Conservation (phyloP, 1,140 invertebrate species). For the Grapholita molesta region DNA sequence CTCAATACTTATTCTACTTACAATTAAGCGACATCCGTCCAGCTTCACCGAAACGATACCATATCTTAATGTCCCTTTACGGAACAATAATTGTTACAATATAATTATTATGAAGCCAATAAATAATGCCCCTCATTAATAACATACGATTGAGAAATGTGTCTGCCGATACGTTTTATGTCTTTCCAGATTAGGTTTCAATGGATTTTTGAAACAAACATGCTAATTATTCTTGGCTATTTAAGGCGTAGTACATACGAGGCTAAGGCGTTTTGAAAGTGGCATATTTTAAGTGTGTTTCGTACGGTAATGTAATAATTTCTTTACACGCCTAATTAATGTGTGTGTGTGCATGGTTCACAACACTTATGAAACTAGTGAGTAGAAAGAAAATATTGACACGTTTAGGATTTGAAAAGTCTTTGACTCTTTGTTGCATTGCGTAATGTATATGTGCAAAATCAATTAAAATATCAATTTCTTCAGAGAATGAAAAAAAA, state of each 20-base stretch:
- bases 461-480: too few species aligned
- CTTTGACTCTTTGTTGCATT: too few species aligned
- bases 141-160: constrained; percentile 56
- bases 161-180: constrained; percentile 39
- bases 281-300: too few species aligned
- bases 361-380: too few species aligned
- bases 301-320: too few species aligned
- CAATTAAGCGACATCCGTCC: background rate
- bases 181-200: background rate
- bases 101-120: constrained; percentile 68
- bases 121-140: constrained; percentile 62
- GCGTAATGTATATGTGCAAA: too few species aligned
- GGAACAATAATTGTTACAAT: constrained; percentile 70
- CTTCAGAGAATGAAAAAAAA: too few species aligned
- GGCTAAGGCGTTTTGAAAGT: too few species aligned
- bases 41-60: constrained; percentile 20
- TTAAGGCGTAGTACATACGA: background rate
- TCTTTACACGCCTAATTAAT: too few species aligned
- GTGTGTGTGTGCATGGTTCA: too few species aligned
- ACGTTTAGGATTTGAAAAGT: too few species aligned
- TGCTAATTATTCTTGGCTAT: background rate
- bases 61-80: constrained; percentile 67
- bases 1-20: background rate
- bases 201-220: background rate
- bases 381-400: too few species aligned